Base-by-base conservation (phyloP, 2,797 vertebrate species). In the Lateolabrax maculatus region DNA sequence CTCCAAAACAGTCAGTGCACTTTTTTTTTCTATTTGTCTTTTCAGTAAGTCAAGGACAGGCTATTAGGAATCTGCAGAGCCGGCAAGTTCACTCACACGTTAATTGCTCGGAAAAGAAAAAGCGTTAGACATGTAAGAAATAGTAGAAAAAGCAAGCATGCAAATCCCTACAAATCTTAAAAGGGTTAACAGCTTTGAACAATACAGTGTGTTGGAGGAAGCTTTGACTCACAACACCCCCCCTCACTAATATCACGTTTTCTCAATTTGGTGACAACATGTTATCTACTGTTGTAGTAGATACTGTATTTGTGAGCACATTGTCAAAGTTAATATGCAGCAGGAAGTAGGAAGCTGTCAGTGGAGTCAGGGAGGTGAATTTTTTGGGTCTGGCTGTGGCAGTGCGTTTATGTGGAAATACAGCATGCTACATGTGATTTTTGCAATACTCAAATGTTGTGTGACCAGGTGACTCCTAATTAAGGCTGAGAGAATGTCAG, bases 391-490 rank as follows among this genome's bases (percentile, higher is more conserved):
- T 71, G 71, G 25, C 68, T 61, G 51, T 56, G 64, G 27, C 41
- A 43, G 34, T 13, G 13, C 53, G 37, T 64, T 63, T 77, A 21
- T 63, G 72, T 60, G 75, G 19, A 65, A 61, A 80, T 43, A n/a
- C 27, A 31, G 27, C 57, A 60, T 36, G 27, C 27, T 43, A 10
- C 39, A 12, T 53, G 52, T 39, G 46, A 68, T 46, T 51, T n/a
- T 34, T 37, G 16, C 84, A 62, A 63, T 37, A 43, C 39, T 60
- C 29, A 23, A 61, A 57, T 66, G 46, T 43, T 31, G 25, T 68
- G 61, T 56, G 77, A 80, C 71, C 69, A 53, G 70, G 77, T 71
- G 67, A 82, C 77, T 85, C 44, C 65, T 78, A 86, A 91, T 93
- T 87, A 88, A 70, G 13, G 71, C 52, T 12, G 55, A 71, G 53